Percentiles rank a stretch among this genome's conserved stretches.
Evolutionary conservation across 2,888 invertebrate genomes (phyloP).

Genomic region (Atrina japonica): DNA sequence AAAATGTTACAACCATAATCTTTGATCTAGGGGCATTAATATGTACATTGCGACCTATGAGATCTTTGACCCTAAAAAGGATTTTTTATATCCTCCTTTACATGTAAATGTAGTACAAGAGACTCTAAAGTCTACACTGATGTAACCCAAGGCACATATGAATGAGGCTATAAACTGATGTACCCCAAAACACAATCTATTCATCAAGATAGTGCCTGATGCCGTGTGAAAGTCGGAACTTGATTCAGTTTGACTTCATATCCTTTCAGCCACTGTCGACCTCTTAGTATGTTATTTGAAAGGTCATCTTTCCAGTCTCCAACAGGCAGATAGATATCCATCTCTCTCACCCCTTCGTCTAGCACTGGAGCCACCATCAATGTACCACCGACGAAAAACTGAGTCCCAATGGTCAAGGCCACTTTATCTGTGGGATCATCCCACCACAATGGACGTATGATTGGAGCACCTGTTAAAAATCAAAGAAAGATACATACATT

Average conservation of each 20-base stretch:
- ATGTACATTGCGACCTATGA: too few species aligned
- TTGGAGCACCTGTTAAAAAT: slow-evolving; percentile 84
- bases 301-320: slow-evolving; percentile 60
- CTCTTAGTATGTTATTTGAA: slow-evolving; percentile 41
- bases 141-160: too few species aligned
- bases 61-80: too few species aligned
- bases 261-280: slow-evolving; percentile 57
- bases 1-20: too few species aligned
- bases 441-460: slow-evolving; percentile 93
- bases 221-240: slow-evolving; percentile 47
- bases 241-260: slow-evolving; percentile 50
- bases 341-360: slow-evolving; percentile 49
- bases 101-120: too few species aligned
- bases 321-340: slow-evolving; percentile 68
- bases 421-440: slow-evolving; percentile 91
- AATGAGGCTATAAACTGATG: too few species aligned
- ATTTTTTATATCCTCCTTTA: too few species aligned
- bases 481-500: background rate
- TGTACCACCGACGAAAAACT: slow-evolving; percentile 72
- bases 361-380: slow-evolving; percentile 76
- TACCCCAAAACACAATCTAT: too few species aligned
- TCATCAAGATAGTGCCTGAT: too few species aligned
- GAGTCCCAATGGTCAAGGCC: slow-evolving; percentile 89
- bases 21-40: too few species aligned
- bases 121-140: too few species aligned